Evolutionary conservation across 1,140 invertebrate species (phyloP), one percentile per base, ranked within the genome.

Genomic region (Pseudobourletiella spinata): DNA sequence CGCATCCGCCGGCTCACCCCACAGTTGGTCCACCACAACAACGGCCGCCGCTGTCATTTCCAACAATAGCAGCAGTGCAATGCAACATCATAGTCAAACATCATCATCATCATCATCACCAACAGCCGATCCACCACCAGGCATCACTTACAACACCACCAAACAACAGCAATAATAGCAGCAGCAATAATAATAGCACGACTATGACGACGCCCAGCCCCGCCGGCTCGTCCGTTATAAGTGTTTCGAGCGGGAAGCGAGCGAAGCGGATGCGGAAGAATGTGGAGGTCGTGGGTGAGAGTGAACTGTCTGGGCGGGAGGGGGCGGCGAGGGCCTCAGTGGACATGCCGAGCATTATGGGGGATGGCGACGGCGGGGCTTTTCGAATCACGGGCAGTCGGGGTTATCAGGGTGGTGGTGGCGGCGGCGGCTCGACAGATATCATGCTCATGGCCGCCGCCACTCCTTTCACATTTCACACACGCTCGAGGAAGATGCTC

Each of bases 21-120:
- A 62, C 20, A 58, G n/a, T 15, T 68, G 62, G 63, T 59, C 65
- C 16, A 54, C 50, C 4, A 48, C 57, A 16, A 44, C 63, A 11
- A 43, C 25, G 20, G 30, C 25, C 20, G 24, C 22, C 30, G n/a
- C 44, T 14, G 15, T 8, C 28, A 25, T 39, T 39, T n/a, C 32
- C n/a, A n/a, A n/a, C n/a, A n/a, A n/a, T n/a, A n/a, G n/a, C n/a
- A n/a, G n/a, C n/a, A n/a, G n/a, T n/a, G n/a, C n/a, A n/a, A n/a
- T n/a, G n/a, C n/a, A n/a, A n/a, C n/a, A n/a, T n/a, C n/a, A n/a
- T n/a, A n/a, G n/a, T n/a, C n/a, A n/a, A n/a, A n/a, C n/a, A n/a
- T n/a, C n/a, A n/a, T n/a, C n/a, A n/a, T n/a, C n/a, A n/a, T n/a
- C n/a, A n/a, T n/a, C n/a, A n/a, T n/a, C n/a, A n/a, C n/a, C n/a